A percentile compares a stretch with the other conserved stretches of the same genome.
These are phyloP conservation scores for Dascyllus trimaculatus DNA, from an alignment of 2,113 vertebrate species.

Conservation along the genomic window DNA sequence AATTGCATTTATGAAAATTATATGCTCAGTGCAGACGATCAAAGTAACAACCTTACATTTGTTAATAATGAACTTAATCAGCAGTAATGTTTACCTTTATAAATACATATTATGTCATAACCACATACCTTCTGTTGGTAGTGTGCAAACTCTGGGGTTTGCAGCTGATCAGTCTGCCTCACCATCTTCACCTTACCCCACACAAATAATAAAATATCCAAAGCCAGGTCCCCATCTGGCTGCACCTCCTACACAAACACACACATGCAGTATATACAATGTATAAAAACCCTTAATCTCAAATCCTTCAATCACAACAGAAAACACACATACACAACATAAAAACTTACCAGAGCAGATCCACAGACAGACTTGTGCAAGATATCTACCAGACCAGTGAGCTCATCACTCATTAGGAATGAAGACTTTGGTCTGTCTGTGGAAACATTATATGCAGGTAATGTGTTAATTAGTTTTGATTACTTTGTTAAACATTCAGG, in stretches of 20 bases:
- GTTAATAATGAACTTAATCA: background rate
- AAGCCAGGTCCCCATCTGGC: conserved; percentile 88
- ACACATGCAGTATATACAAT: conserved; percentile 10
- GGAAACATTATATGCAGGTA: conserved; percentile 8
- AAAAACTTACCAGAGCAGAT: conserved; percentile 81
- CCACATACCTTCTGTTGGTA: conserved; percentile 76
- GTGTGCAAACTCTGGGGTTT: conserved; percentile 74
- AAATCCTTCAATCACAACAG: background rate
- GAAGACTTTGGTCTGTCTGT: conserved; percentile 50
- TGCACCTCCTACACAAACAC: conserved; percentile 79
- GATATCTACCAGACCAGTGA: conserved; percentile 82
- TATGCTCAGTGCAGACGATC: background rate
- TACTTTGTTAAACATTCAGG: too few relatives aligned
- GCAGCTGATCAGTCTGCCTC: conserved; percentile 78
- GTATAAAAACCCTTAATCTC: background rate
- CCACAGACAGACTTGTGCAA: conserved; percentile 84
- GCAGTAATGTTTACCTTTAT: background rate
- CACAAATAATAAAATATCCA: conserved; percentile 86
- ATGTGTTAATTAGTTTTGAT: background rate
- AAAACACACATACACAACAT: conserved; percentile 19
- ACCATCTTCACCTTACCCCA: conserved; percentile 89
- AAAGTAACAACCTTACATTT: background rate
- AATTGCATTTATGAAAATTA: background rate
- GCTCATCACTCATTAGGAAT: conserved; percentile 74
- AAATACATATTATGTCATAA: conserved; percentile 81